These are phyloP conservation scores for Mythimna albipuncta DNA, from an alignment of 2,888 invertebrate genomes.

Conservation along the genomic window DNA sequence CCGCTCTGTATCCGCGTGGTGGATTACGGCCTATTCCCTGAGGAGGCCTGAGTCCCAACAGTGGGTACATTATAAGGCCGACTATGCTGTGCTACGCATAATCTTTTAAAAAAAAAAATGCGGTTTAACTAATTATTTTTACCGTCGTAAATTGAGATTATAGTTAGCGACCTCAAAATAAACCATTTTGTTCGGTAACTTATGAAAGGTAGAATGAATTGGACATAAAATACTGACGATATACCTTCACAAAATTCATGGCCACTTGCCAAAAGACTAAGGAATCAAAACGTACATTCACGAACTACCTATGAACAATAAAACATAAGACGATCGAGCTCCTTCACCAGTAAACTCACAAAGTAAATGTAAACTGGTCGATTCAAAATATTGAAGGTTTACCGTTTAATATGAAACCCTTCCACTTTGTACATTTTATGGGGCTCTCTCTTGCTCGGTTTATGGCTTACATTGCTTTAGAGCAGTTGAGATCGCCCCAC, in stretches of 20 bases:
- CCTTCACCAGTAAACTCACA: conserved; percentile 36
- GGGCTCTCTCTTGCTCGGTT: conserved; percentile 43
- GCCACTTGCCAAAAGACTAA: not conserved
- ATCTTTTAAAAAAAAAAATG: not conserved
- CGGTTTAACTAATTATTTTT: no score
- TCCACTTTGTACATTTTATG: conserved; percentile 55
- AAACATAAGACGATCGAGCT: conserved; percentile 26
- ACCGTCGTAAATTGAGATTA: not conserved
- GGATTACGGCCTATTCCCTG: no score
- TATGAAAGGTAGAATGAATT: not conserved
- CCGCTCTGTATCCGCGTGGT: no score
- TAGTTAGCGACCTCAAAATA: not conserved
- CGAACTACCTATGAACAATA: conserved; percentile 22
- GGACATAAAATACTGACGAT: conserved; percentile 1
- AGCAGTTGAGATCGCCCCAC: conserved; percentile 9
- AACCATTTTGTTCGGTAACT: not conserved
- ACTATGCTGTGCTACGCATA: no score
- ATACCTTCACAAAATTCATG: not conserved
- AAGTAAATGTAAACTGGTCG: conserved; percentile 35
- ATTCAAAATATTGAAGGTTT: conserved; percentile 46
- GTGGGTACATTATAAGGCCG: no score
- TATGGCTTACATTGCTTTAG: conserved; percentile 50
- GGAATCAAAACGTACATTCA: conserved; percentile 11
- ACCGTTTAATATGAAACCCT: conserved; percentile 15
- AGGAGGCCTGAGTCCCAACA: no score